These are phyloP conservation scores for Pterostichus madidus DNA, from an alignment of 2,888 invertebrate genomes.

Conservation along the genomic window DNA sequence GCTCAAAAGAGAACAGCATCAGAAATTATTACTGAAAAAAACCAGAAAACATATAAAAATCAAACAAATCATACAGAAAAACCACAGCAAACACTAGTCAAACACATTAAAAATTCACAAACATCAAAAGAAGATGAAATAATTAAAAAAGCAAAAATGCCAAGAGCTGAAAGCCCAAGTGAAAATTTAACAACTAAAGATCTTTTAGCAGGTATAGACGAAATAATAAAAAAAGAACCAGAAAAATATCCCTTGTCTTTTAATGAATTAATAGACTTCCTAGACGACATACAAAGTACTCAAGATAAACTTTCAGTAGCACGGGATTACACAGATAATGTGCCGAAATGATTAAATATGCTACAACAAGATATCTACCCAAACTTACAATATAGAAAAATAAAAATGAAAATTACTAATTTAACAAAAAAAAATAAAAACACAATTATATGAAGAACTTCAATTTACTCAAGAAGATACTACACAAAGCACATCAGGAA, in stretches of 20 bases:
- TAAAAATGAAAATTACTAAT: slow-evolving; percentile 8
- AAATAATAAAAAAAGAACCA: not conserved
- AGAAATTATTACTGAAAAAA: not conserved
- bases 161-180: not conserved
- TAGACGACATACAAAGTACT: not conserved
- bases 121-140: not conserved
- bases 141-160: not conserved
- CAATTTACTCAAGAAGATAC: not conserved
- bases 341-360: not conserved
- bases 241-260: not conserved
- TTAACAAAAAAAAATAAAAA: not conserved
- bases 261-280: not conserved
- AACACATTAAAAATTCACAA: not conserved
- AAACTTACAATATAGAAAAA: not conserved
- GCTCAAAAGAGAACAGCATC: not conserved
- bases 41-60: not conserved
- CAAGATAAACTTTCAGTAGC: slow-evolving; percentile 2
- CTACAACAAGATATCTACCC: slow-evolving; percentile 3
- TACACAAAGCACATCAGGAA: not conserved
- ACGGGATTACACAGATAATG: not conserved
- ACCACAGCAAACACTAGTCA: not conserved
- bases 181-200: not conserved
- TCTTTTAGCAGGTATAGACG: not conserved
- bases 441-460: slow-evolving; percentile 18
- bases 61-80: not conserved